Base-by-base conservation (phyloP, 2,888 invertebrate species). In the Pogonocherus hispidulus region DNA sequence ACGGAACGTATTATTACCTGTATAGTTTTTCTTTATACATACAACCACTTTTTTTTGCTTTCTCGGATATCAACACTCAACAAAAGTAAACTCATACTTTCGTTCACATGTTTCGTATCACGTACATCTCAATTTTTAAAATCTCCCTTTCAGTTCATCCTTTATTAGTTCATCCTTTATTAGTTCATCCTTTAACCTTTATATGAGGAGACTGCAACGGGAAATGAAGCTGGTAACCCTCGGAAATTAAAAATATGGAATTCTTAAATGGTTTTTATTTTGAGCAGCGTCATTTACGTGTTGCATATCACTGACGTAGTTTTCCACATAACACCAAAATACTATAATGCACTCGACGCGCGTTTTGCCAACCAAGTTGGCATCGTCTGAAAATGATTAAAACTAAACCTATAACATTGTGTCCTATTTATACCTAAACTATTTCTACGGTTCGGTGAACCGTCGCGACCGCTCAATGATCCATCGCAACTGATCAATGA, bases 211-310 rank as follows among this genome's bases (percentile, higher is more conserved):
- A 59, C 32, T 59, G 27, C 59, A 59, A 59, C 27, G 16, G 16
- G 14, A 46, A 63, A 59, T 67, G 46, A 63, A 64, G 59, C 56
- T 57, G 54, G 49, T 69, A 62, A 55, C 59, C 62, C 66, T 69
- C 41, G 35, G 35, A 54, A 37, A 22, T 23, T 41, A 41, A 57
- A 57, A 57, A 57, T 57, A 41, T 57, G 37, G 57, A 57, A 37
- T 16, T 37, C 23, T 20, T 41, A 41, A 41, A 20, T n/a, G 16
- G 18, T 41, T 57, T 19, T 41, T n/a, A n/a, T 22, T 16, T 57
- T 19, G 41, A 14, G 23, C 37, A 37, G 11, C 55, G 27, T 23
- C 22, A 41, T 20, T 2, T 41, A 14, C 5, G 20, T 46, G n/a
- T 44, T 27, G 27, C 44, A 57, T n/a, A n/a, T n/a, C n/a, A n/a